phyloP scores from a whole-genome alignment of 2,113 vertebrate genomes.

The Lathamus discolor region DNA sequence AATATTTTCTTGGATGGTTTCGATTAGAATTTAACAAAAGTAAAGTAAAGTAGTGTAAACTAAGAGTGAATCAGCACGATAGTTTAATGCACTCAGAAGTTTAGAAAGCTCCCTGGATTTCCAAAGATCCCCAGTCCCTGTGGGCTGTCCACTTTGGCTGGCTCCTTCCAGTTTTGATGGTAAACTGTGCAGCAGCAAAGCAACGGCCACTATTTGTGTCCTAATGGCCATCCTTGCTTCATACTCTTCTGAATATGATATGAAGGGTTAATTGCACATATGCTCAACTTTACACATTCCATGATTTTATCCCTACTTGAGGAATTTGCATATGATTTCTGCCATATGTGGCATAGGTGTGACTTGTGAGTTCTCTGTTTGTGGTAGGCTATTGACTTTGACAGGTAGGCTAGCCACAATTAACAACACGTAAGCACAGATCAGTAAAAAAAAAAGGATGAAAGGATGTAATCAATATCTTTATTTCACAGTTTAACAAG shows the following conservation, averaged over 20 bases:
- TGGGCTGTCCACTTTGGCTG: background rate
- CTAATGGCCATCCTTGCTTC: background rate
- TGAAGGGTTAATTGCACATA: background rate
- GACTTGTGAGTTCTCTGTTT: background rate
- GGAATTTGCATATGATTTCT: background rate
- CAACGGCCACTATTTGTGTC: background rate
- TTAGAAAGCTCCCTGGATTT: background rate
- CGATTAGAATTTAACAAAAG: background rate
- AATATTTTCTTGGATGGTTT: background rate
- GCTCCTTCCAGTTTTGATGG: background rate
- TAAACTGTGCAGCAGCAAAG: background rate
- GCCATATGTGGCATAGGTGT: background rate
- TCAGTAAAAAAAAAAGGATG: too few species aligned
- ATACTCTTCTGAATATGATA: background rate
- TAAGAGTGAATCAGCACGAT: background rate
- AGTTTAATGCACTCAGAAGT: background rate
- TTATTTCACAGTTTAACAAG: background rate
- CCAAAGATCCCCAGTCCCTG: background rate
- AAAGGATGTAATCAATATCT: background rate
- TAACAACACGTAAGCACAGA: background rate
- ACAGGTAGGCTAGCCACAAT: background rate
- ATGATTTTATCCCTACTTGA: background rate
- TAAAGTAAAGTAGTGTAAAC: background rate
- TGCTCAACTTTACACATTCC: background rate
- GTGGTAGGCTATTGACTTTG: background rate